Evolutionary conservation across 1,140 invertebrate genomes (phyloP).

Genomic region (Drosophila bifasciata): DNA sequence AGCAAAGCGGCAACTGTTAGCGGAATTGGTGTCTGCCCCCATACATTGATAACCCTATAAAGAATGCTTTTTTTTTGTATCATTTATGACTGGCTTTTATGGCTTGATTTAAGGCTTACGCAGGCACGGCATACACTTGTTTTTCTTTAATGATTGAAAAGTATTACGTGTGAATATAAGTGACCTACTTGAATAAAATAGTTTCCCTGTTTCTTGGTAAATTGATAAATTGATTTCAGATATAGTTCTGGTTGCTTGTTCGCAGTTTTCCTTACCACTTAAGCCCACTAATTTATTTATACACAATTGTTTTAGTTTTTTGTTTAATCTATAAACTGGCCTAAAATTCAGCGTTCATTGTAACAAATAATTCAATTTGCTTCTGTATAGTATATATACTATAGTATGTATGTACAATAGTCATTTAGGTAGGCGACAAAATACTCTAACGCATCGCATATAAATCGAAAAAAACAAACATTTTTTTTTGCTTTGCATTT

Average conservation of each 20-base stretch:
- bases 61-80: slow-evolving; percentile 14
- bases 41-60: slow-evolving; percentile 26
- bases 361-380: slow-evolving; percentile 34
- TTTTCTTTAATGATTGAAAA: neutral
- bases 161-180: too few relatives aligned
- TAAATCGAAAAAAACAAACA: slow-evolving; percentile 54
- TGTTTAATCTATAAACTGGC: slow-evolving; percentile 53
- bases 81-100: slow-evolving; percentile 42
- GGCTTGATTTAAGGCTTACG: slow-evolving; percentile 37
- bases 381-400: too few relatives aligned
- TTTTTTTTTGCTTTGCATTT: slow-evolving; percentile 7
- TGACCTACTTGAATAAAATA: neutral
- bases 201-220: neutral
- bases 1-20: neutral
- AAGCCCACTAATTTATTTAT: slow-evolving; percentile 41
- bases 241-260: slow-evolving; percentile 9
- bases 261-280: slow-evolving; percentile 53
- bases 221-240: neutral
- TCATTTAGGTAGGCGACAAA: slow-evolving; percentile 53
- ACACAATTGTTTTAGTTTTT: too few relatives aligned
- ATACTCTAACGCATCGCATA: slow-evolving; percentile 54
- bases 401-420: slow-evolving; percentile 56
- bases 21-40: slow-evolving; percentile 9
- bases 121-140: slow-evolving; percentile 2
- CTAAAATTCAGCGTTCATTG: slow-evolving; percentile 72